Conservation (phyloP, 2,888 invertebrate species). For the Molorchus minor region DNA sequence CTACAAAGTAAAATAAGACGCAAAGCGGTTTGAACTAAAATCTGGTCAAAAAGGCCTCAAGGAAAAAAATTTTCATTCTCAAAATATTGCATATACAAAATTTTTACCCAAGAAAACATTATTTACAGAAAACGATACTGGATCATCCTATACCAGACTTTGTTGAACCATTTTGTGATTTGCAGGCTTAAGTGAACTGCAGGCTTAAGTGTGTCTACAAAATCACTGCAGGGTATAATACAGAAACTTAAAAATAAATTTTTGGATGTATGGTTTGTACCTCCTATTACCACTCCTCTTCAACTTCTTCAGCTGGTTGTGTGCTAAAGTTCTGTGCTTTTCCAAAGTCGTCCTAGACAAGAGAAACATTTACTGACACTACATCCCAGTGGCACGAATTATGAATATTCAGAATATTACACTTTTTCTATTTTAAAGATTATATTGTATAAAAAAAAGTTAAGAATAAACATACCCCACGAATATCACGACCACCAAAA, state of each 20-base stretch:
- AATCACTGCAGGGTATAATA: neutral
- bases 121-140: slow-evolving; percentile 4
- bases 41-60: no score
- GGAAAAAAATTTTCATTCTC: no score
- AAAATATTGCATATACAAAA: neutral
- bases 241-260: neutral
- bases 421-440: no score
- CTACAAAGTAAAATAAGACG: no score
- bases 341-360: slow-evolving; percentile 41
- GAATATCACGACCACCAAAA: slow-evolving; percentile 78
- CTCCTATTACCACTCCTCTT: slow-evolving; percentile 70
- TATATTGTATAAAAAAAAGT: no score
- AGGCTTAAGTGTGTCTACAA: neutral
- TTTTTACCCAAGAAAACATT: neutral
- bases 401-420: no score
- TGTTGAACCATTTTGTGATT: neutral
- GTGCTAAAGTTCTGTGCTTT: slow-evolving; percentile 42
- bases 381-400: no score
- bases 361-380: no score
- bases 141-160: neutral
- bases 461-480: slow-evolving; percentile 67
- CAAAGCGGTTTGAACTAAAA: no score
- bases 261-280: no score
- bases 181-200: neutral
- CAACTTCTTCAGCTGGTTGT: slow-evolving; percentile 62